These are phyloP conservation scores for Vimba vimba DNA, from an alignment of 2,113 vertebrate species.

Conservation along the genomic window DNA sequence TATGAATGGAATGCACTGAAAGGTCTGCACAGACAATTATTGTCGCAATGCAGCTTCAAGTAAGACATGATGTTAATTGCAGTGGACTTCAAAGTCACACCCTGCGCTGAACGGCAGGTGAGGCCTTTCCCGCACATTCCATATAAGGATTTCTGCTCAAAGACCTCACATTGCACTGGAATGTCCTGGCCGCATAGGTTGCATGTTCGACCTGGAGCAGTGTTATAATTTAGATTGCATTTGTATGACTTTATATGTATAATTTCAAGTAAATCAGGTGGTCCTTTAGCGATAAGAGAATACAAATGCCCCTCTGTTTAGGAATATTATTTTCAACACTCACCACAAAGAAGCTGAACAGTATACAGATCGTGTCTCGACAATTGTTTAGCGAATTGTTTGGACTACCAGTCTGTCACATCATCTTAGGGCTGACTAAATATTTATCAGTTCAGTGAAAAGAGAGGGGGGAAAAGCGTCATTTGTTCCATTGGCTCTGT, in stretches of 20 bases:
- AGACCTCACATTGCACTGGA: slow-evolving; percentile 32
- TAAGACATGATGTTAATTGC: slow-evolving; percentile 23
- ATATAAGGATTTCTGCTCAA: slow-evolving; percentile 22
- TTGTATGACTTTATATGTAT: slow-evolving; percentile 49
- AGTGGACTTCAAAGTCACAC: slow-evolving; percentile 14
- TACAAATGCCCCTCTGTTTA: slow-evolving; percentile 42
- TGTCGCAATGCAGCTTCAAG: slow-evolving; percentile 9
- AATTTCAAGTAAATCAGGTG: slow-evolving; percentile 40
- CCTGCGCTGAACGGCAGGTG: slow-evolving; percentile 20
- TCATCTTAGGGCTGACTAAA: slow-evolving; percentile 73
- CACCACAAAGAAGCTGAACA: slow-evolving; percentile 62
- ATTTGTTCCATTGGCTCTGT: slow-evolving; percentile 62
- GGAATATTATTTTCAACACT: slow-evolving; percentile 58
- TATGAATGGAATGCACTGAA: slow-evolving; percentile 24
- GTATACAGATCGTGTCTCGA: slow-evolving; percentile 71
- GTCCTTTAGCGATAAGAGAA: slow-evolving; percentile 37
- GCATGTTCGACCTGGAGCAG: slow-evolving; percentile 22
- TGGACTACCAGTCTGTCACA: slow-evolving; percentile 74
- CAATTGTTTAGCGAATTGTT: slow-evolving; percentile 77
- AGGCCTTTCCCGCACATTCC: slow-evolving; percentile 9
- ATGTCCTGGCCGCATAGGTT: slow-evolving; percentile 16
- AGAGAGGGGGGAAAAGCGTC: slow-evolving; percentile 52
- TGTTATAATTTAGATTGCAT: slow-evolving; percentile 43
- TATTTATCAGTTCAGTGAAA: slow-evolving; percentile 73
- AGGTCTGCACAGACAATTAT: not conserved